Evolutionary conservation across 2,797 vertebrate species (phyloP), one percentile per base, ranked within the genome.

Genomic region (Amniataba percoides): DNA sequence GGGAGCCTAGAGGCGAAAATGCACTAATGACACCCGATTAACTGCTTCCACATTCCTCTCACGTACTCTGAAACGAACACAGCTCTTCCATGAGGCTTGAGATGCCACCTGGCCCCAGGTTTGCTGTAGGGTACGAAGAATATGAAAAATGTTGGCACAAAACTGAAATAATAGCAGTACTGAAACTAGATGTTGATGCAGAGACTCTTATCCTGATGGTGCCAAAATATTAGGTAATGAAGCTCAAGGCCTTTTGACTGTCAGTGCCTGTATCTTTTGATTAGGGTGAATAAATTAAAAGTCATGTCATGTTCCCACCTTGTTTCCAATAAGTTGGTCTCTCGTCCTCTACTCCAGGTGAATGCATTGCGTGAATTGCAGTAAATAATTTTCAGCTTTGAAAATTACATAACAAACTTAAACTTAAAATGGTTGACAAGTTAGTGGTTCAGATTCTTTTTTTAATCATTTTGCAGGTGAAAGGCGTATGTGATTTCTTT

Each of bases 401-500:
- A 64, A 23, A 27, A 57, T 27, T 4, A 14, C 36, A 19, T 5
- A 18, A 56, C 27, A 16, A 21, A 1, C 58, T 9, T 14, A 16
- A 43, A 53, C 1, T 16, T 4, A 49, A 51, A 31, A 31, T 31
- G 27, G 12, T 36, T 25, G 34, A 66, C 43, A 18, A 18, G 15
- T 57, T 7, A 36, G 18, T 60, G 23, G 25, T 63, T 0, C 18
- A 23, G 5, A 63, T 72, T 66, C 0, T 65, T 12, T 16, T 53
- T 51, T 43, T 45, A 3, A 31, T 31, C 23, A 14, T 51, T 55
- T 59, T 36, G 16, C 11, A 99, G 93, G 96, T 99, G 67, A 95
- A 82, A 77, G 97, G 97, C 0, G 89, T 99, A 61, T 96, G 97
- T 14, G 98, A 99, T 77, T 99, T 99, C 90, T 99, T 99, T 86